These are phyloP conservation scores for Sinodicranocentrus sp. DNA, from an alignment of 2,888 invertebrate genomes.

Conservation along the genomic window DNA sequence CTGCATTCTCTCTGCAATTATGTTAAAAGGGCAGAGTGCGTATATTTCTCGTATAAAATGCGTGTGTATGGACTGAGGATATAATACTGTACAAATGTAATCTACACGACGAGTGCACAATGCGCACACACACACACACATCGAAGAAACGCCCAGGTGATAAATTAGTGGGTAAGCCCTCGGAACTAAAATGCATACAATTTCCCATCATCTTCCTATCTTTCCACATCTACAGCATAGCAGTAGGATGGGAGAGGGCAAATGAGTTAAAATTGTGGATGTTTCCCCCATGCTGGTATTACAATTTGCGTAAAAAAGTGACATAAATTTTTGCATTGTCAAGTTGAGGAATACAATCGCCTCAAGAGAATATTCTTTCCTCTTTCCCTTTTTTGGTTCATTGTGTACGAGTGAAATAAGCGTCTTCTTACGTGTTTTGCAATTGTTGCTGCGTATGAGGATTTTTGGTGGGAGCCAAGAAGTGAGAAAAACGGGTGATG, in stretches of 20 bases:
- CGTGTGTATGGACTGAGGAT: neutral
- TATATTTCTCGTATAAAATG: constrained; percentile 6
- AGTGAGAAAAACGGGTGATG: constrained; percentile 41
- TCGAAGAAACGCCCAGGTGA: constrained; percentile 42
- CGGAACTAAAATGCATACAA: constrained; percentile 42
- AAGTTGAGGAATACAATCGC: neutral
- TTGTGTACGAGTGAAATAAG: constrained; percentile 25
- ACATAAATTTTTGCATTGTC: constrained; percentile 51
- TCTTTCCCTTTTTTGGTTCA: constrained; percentile 50
- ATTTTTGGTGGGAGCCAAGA: constrained; percentile 4
- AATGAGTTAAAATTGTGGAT: neutral
- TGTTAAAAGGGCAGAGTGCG: constrained; percentile 16
- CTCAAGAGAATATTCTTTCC: neutral
- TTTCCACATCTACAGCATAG: neutral
- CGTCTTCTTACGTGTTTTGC: constrained; percentile 47
- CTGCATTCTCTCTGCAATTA: constrained; percentile 36
- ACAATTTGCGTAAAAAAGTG: constrained; percentile 51
- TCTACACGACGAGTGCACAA: neutral
- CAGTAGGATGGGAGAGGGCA: constrained; percentile 10
- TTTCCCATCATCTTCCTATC: constrained; percentile 23
- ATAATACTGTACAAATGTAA: neutral
- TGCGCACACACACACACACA: constrained; percentile 15
- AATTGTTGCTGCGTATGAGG: constrained; percentile 12
- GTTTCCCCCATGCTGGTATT: constrained; percentile 25
- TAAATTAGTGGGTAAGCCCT: constrained; percentile 41